Base-by-base conservation (phyloP, 2,113 vertebrate species). In the Anarrhichthys ocellatus region DNA sequence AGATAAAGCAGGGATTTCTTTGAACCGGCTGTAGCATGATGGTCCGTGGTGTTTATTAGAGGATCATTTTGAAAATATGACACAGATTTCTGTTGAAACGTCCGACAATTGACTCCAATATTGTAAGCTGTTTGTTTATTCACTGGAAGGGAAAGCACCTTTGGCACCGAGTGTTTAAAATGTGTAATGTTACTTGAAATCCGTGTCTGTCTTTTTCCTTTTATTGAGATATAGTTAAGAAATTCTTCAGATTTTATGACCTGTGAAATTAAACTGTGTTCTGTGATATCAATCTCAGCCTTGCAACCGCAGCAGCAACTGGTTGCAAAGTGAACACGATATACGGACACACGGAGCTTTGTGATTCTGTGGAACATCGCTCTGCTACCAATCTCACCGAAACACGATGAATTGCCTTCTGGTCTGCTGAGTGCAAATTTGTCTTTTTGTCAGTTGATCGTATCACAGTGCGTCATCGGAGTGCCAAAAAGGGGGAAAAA, bases 161-260 rank as follows among this genome's bases (percentile, higher is more conserved):
- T 71, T 67, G 69, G 36, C 50, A 66, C 69, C 0, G 22, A 14
- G 10, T 76, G 68, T 79, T 59, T 56, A 32, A 72, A 68, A 68
- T 73, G 64, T 77, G n/a, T 62, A 38, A 22, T 10, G 6, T 84
- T 76, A 83, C 78, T 81, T 91, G 64, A 91, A 88, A 69, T 63
- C 64, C 34, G 38, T 56, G 24, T 82, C 38, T 27, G 5, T 32
- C 24, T 70, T 62, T 72, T 46, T n/a, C 36, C 36, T 59, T 40
- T 69, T 15, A 27, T 22, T 81, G 56, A 24, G 10, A 7, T 24
- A 62, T 18, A 69, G 69, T 40, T n/a, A 63, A 61, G 14, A 22
- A 10, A 15, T 54, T 40, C 48, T 11, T 72, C 58, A 9, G 50
- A 50, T 72, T 83, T 75, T 59, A 36, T 69, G 13, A 66, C 40